phyloP scores from a whole-genome alignment of 1,140 invertebrate species.

The Drosophila takahashii region DNA sequence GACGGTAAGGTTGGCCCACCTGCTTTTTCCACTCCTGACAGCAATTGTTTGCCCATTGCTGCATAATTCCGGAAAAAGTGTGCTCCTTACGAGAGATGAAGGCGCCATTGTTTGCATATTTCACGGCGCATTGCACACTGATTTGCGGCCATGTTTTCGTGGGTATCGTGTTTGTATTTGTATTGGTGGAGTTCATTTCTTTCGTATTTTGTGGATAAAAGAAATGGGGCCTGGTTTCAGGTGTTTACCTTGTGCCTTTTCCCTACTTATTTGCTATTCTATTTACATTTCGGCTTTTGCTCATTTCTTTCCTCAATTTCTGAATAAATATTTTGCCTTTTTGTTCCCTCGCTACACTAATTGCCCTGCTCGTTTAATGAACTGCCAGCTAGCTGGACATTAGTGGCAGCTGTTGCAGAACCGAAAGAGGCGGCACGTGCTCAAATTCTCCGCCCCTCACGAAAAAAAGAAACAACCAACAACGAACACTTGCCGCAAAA shows the following conservation, averaged over 20 bases:
- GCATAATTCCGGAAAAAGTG: conserved; percentile 67
- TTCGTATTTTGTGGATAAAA: conserved; percentile 20
- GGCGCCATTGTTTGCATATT: conserved; percentile 79
- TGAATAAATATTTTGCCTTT: conserved; percentile 28
- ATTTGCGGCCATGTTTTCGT: conserved; percentile 50
- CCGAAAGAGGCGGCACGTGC: conserved; percentile 35
- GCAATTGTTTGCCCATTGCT: conserved; percentile 79
- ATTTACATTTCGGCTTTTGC: conserved; percentile 28
- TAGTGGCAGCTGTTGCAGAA: conserved; percentile 60
- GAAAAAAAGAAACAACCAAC: conserved; percentile 15
- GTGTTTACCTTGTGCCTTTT: conserved; percentile 13
- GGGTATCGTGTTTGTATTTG: conserved; percentile 7
- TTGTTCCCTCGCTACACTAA: conserved; percentile 44
- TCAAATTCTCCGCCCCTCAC: not conserved
- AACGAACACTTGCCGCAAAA: conserved; percentile 55
- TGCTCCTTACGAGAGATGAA: conserved; percentile 13
- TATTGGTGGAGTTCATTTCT: conserved; percentile 47
- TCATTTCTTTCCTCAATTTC: conserved; percentile 30
- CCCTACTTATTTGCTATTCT: not conserved
- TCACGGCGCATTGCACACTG: conserved; percentile 77
- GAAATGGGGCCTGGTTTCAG: conserved; percentile 19
- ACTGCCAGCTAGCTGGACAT: conserved; percentile 66
- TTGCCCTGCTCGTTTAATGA: conserved; percentile 70
- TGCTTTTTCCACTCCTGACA: conserved; percentile 56
- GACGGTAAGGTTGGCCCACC: conserved; percentile 18